Conservation (phyloP, 35 echinoderm and acorn worm species). For the Stichopus chloronotus region DNA sequence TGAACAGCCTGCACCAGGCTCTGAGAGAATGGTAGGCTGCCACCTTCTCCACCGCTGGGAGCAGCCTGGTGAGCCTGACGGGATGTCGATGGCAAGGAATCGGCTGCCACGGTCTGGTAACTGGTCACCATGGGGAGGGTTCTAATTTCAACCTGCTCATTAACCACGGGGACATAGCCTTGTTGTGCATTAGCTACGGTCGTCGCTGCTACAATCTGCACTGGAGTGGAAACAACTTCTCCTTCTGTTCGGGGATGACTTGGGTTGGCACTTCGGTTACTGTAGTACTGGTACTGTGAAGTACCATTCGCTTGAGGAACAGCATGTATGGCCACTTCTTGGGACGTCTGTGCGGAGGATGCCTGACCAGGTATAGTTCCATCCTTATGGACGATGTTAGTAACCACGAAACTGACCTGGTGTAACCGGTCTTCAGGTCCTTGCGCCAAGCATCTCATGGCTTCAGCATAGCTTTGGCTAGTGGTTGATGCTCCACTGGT, state of each 20-base stretch:
- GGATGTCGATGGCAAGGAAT: constrained; percentile 28
- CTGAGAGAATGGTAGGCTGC: constrained; percentile 34
- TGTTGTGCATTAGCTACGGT: constrained; percentile 2
- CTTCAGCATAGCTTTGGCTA: constrained; percentile 50
- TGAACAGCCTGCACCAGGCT: constrained; percentile 46
- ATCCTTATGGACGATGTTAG: constrained; percentile 48
- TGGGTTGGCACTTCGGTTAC: not conserved
- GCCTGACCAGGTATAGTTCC: not conserved
- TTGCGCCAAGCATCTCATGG: constrained; percentile 61
- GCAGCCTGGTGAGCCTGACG: not conserved
- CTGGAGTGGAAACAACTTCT: constrained; percentile 35
- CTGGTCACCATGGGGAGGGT: constrained; percentile 7
- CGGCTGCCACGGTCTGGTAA: not conserved
- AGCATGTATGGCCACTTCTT: constrained; percentile 44
- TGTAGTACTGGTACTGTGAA: constrained; percentile 25
- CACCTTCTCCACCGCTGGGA: not conserved
- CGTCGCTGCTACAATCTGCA: constrained; percentile 15
- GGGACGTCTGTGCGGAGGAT: not conserved
- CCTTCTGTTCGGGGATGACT: not conserved
- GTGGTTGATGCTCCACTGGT: constrained; percentile 4
- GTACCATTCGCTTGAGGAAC: constrained; percentile 12
- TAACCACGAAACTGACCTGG: constrained; percentile 47
- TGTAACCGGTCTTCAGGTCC: constrained; percentile 21
- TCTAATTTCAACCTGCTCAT: not conserved
- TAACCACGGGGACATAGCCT: not conserved